Conservation (phyloP, 2,888 invertebrate genomes). For the Machimus atricapillus region DNA sequence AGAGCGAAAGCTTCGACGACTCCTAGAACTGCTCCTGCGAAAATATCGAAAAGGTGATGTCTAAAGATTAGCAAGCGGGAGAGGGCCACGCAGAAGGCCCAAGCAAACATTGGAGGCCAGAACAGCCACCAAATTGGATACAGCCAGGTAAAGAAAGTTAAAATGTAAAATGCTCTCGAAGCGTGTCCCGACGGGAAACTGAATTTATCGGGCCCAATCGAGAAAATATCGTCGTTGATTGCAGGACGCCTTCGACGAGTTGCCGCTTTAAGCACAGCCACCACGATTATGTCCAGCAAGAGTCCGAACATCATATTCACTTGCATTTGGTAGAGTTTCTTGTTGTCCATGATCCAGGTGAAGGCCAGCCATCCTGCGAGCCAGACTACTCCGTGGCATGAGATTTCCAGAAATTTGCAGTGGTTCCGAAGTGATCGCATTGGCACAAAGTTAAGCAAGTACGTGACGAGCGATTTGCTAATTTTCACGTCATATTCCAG, state of each 20-base stretch:
- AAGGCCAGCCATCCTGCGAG: constrained; percentile 77
- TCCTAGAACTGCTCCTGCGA: constrained; percentile 78
- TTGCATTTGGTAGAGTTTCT: constrained; percentile 77
- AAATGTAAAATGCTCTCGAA: constrained; percentile 80
- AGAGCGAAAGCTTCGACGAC: constrained; percentile 72
- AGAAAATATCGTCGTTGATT: constrained; percentile 70
- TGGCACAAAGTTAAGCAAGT: constrained; percentile 54
- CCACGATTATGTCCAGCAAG: constrained; percentile 77
- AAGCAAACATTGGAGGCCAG: constrained; percentile 72
- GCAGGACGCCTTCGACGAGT: constrained; percentile 79
- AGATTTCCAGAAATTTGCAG: constrained; percentile 66
- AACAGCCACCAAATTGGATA: constrained; percentile 70
- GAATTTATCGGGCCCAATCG: constrained; percentile 85
- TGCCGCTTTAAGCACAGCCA: constrained; percentile 79
- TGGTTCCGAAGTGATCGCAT: constrained; percentile 55
- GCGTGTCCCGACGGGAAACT: constrained; percentile 95
- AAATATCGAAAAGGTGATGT: constrained; percentile 87
- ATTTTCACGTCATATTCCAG: constrained; percentile 55
- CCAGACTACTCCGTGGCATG: constrained; percentile 91
- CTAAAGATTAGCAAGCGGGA: constrained; percentile 84
- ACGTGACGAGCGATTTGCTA: constrained; percentile 55
- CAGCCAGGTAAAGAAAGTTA: constrained; percentile 73
- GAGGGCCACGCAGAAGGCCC: constrained; percentile 76
- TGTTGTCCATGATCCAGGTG: constrained; percentile 77
- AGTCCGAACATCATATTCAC: constrained; percentile 83